Evolutionary conservation across 2,113 vertebrate species (phyloP), one percentile per base, ranked within the genome.

Genomic region (Cairina moschata): DNA sequence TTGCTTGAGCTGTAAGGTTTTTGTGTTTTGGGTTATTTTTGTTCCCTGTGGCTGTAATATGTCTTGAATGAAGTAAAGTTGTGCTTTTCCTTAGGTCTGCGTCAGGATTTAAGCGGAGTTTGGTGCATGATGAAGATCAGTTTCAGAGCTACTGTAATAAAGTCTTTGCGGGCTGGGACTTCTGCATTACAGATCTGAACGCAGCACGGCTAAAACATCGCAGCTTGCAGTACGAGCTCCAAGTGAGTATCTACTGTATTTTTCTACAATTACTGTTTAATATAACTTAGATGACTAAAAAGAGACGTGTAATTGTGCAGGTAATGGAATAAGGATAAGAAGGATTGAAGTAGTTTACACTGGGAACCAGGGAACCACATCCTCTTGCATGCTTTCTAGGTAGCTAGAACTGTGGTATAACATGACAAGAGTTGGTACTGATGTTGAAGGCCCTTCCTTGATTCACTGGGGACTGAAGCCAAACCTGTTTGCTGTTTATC

Each of bases 101-200:
- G 44, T 96, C 97, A 6, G 99, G 99, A 8, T 99, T 99, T 96
- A 99, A 98, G 78, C 98, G 97, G 32, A 99, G 98, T 87, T 97
- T 99, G 91, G 91, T 99, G 62, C 97, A 98, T 63, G 97, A 97
- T 32, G 98, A 98, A 96, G 98, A 99, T 68, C 98, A 98, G 26
- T 99, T 99, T 90, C 99, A 99, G 97, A 99, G 98, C 89, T 99
- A 99, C 86, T 99, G 99, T 97, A 99, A 99, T 95, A 99, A 99
- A 97, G 97, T 99, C 72, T 99, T 99, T 88, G 98, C 99, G 0
- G 99, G 99, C 92, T 99, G 99, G 99, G 99, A 99, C 89, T 99
- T 99, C 97, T 99, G 99, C 89, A 99, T 99, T 95, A 99, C 98
- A 78, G 98, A 98, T 69, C 97, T 96, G 52, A 98, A 95, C 7